Conservation (phyloP, 2,888 invertebrate species). For the Brachypterus glaber region DNA sequence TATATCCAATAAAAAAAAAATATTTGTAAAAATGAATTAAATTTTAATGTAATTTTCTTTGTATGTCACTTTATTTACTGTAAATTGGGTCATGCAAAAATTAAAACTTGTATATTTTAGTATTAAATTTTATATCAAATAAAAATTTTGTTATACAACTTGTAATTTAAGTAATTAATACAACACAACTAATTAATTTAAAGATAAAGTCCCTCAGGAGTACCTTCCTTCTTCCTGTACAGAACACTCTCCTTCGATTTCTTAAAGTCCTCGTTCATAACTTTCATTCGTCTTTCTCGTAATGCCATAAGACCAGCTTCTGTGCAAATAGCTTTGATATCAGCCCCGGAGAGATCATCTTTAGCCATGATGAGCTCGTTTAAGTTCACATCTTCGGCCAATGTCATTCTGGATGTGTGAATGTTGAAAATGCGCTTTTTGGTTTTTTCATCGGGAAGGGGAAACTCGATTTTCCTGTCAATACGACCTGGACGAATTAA, state of each 20-base stretch:
- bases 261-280: constrained; percentile 98
- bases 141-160: constrained; percentile 20
- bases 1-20: too few species aligned
- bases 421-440: constrained; percentile 94
- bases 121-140: constrained; percentile 19
- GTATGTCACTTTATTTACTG: background rate
- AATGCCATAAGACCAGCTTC: constrained; percentile 98
- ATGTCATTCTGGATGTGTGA: constrained; percentile 98
- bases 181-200: constrained; percentile 50
- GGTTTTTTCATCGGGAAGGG: constrained; percentile 97
- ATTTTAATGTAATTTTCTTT: constrained; percentile 1
- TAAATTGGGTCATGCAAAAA: background rate
- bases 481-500: constrained; percentile 97
- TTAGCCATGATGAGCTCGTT: constrained; percentile 97
- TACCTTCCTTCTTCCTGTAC: constrained; percentile 98
- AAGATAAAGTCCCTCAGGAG: constrained; percentile 96
- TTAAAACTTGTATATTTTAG: constrained; percentile 3
- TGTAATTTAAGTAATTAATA: constrained; percentile 12
- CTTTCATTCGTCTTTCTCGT: constrained; percentile 97
- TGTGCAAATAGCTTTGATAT: constrained; percentile 98
- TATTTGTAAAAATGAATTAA: too few species aligned
- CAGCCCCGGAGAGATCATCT: constrained; percentile 97
- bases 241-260: constrained; percentile 99
- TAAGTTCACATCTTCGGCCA: constrained; percentile 92
- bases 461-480: constrained; percentile 99